Percentiles rank a stretch among this genome's conserved stretches.
phyloP scores from a whole-genome alignment of 1,140 invertebrate genomes.

The Theocolax elegans region DNA sequence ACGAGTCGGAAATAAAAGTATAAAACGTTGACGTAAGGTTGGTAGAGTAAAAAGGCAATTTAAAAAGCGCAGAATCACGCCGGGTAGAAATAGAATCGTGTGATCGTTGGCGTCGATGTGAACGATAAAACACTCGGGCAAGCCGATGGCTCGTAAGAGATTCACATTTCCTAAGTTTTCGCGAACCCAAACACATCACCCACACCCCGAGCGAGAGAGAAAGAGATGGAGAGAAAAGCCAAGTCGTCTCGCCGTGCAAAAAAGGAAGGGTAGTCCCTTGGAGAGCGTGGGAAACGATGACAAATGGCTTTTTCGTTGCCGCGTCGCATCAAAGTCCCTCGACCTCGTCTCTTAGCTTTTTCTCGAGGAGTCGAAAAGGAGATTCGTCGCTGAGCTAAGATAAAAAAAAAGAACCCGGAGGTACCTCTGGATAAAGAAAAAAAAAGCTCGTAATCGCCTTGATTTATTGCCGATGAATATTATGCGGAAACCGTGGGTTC shows the following conservation, averaged over 20 bases:
- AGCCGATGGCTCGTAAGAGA: not conserved
- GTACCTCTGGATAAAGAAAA: not conserved
- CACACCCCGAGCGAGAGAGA: no score
- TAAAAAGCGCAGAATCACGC: not conserved
- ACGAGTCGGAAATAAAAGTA: no score
- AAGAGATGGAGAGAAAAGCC: no score
- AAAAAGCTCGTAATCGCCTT: constrained; percentile 42
- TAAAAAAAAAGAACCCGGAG: constrained; percentile 17
- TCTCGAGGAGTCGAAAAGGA: not conserved
- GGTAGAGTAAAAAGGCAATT: no score
- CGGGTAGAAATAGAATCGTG: not conserved
- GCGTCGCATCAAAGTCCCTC: constrained; percentile 37
- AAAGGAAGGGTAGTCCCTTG: no score
- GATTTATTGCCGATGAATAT: constrained; percentile 44
- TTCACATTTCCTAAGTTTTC: not conserved
- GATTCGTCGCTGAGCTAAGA: not conserved
- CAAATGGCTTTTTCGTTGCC: constrained; percentile 41
- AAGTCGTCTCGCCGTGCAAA: no score
- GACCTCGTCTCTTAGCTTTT: not conserved
- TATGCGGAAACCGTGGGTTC: not conserved
- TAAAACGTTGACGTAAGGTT: no score
- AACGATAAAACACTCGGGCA: not conserved
- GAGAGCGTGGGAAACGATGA: constrained; percentile 44
- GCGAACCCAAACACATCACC: not conserved
- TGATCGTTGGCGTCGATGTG: not conserved